Conservation (phyloP, 2,888 invertebrate genomes). For the Teleiodes luculella region DNA sequence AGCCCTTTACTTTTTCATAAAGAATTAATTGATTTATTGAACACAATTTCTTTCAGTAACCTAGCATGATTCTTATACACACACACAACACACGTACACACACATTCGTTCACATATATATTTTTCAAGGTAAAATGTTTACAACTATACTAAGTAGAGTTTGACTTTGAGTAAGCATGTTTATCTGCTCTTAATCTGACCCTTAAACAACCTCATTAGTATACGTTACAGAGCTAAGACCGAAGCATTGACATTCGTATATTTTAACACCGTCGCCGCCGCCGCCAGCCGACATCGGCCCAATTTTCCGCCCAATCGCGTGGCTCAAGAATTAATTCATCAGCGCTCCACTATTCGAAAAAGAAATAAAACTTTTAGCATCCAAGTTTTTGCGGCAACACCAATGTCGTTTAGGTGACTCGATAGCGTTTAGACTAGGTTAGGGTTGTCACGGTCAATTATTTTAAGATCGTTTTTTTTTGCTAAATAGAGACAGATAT, state of each 20-base stretch:
- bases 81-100: too few species aligned
- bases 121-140: too few species aligned
- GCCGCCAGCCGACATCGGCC: conserved; percentile 60
- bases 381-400: conserved; percentile 41
- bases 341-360: conserved; percentile 38
- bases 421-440: conserved; percentile 17
- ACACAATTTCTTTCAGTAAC: too few species aligned
- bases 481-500: too few species aligned
- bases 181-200: neutral
- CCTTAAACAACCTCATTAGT: conserved; percentile 65
- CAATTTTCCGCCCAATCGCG: conserved; percentile 72
- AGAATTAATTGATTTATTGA: too few species aligned
- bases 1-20: too few species aligned
- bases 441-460: neutral
- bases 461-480: too few species aligned
- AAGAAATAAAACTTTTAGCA: conserved; percentile 51
- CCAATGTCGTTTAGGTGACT: conserved; percentile 70
- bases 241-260: conserved; percentile 67
- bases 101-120: too few species aligned
- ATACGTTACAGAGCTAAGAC: conserved; percentile 61
- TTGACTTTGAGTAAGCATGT: too few species aligned
- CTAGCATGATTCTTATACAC: too few species aligned
- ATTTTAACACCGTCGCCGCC: conserved; percentile 66
- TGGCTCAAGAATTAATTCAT: conserved; percentile 68
- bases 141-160: too few species aligned